Conservation (phyloP, 1,140 invertebrate genomes). For the Saccostrea cuccullata region DNA sequence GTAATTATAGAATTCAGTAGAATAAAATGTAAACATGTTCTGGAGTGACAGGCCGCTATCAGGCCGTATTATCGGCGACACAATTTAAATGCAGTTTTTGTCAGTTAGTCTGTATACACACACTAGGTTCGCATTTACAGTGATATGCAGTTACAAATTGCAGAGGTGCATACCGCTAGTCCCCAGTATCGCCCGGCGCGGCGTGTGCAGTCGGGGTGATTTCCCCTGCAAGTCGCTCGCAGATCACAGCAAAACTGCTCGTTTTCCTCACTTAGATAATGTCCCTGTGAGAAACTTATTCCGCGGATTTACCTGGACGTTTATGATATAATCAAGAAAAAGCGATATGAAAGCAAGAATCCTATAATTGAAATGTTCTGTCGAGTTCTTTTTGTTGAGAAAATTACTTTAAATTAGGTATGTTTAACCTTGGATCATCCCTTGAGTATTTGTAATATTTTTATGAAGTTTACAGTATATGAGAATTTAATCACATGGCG, state of each 20-base stretch:
- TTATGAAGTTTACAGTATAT: conserved; percentile 34
- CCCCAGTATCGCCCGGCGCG: neutral
- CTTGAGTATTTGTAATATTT: conserved; percentile 16
- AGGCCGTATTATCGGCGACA: conserved; percentile 25
- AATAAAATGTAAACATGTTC: conserved; percentile 34
- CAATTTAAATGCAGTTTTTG: conserved; percentile 36
- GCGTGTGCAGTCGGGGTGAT: conserved; percentile 7
- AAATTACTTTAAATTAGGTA: conserved; percentile 7
- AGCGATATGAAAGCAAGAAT: conserved; percentile 2
- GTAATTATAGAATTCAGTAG: conserved; percentile 3
- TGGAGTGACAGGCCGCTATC: conserved; percentile 24
- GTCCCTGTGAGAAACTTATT: neutral
- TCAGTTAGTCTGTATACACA: conserved; percentile 16
- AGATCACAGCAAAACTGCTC: neutral
- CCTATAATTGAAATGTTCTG: neutral
- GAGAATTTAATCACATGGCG: conserved; percentile 24
- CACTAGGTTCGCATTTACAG: neutral
- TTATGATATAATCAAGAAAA: neutral
- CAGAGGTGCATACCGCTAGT: neutral
- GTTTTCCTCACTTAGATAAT: neutral
- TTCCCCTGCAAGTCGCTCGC: neutral
- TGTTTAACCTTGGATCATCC: neutral
- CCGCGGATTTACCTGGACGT: neutral
- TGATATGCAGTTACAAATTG: conserved; percentile 37
- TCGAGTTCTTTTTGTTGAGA: neutral